Evolutionary conservation across 2,113 vertebrate species (phyloP).

Genomic region (Misgurnus anguillicaudatus): DNA sequence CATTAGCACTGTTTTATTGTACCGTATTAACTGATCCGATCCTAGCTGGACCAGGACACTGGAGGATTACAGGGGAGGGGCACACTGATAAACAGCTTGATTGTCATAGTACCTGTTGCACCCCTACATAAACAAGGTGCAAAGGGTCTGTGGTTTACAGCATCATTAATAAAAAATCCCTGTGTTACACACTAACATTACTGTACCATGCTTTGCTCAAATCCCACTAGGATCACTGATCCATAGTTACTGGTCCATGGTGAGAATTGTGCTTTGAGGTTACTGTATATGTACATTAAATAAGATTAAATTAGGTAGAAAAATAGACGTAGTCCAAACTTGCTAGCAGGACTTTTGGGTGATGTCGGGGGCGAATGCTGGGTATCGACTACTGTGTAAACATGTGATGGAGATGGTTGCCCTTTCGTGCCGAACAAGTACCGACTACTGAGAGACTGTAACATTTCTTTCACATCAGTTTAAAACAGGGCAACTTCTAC

Average conservation of each 20-base stretch:
- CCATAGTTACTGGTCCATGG: constrained; percentile 4
- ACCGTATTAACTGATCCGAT: constrained; percentile 54
- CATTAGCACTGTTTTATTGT: constrained; percentile 56
- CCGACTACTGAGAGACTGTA: background rate
- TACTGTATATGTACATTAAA: constrained; percentile 60
- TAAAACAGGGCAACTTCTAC: constrained; percentile 7
- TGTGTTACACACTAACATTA: constrained; percentile 49
- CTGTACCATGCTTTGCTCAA: constrained; percentile 43
- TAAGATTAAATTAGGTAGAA: constrained; percentile 50
- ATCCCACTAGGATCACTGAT: constrained; percentile 16
- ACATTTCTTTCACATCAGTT: constrained; percentile 9
- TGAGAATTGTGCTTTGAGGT: constrained; percentile 35
- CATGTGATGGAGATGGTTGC: constrained; percentile 1
- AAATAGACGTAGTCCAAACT: constrained; percentile 37
- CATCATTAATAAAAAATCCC: constrained; percentile 45
- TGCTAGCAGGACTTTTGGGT: constrained; percentile 27
- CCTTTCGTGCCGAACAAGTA: constrained; percentile 6
- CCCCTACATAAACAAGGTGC: constrained; percentile 15
- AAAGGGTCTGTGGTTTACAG: constrained; percentile 48
- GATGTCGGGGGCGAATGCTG: constrained; percentile 2
- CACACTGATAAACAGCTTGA: background rate
- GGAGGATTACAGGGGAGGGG: background rate
- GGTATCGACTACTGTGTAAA: constrained; percentile 35
- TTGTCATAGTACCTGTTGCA: constrained; percentile 4
- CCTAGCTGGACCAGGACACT: constrained; percentile 48